Evolutionary conservation across 1,140 invertebrate species (phyloP).

Genomic region (Diploscapter pachys): DNA sequence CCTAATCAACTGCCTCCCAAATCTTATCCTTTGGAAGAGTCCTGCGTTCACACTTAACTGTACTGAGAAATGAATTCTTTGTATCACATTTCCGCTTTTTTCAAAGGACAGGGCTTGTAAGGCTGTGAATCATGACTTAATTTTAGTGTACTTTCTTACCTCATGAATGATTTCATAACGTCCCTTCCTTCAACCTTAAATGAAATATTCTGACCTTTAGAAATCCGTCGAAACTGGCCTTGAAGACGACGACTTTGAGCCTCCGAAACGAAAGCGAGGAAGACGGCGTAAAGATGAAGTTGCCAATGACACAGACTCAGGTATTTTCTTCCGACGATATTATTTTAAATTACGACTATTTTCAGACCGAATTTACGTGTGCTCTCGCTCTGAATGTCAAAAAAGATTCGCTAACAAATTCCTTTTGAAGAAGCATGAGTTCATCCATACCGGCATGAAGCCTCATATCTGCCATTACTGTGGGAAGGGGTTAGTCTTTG

Average conservation of each 20-base stretch:
- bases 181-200: too few species aligned
- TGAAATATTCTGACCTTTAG: background rate
- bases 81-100: background rate
- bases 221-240: conserved; percentile 2
- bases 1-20: too few species aligned
- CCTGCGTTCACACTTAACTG: too few species aligned
- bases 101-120: background rate
- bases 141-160: background rate
- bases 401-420: conserved; percentile 59
- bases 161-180: too few species aligned
- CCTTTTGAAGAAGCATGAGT: conserved; percentile 56
- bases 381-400: conserved; percentile 36
- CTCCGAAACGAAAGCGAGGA: background rate
- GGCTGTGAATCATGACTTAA: conserved; percentile 4
- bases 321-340: too few species aligned
- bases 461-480: conserved; percentile 55
- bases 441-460: conserved; percentile 55
- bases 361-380: conserved; percentile 29
- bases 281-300: background rate
- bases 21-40: too few species aligned
- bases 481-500: conserved; percentile 38
- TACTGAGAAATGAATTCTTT: background rate
- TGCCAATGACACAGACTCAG: too few species aligned
- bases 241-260: conserved; percentile 1
- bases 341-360: background rate